phyloP scores from a whole-genome alignment of 30 jellyfish, hydroid and myxozoan genomes.

The Cassiopea andromeda region DNA sequence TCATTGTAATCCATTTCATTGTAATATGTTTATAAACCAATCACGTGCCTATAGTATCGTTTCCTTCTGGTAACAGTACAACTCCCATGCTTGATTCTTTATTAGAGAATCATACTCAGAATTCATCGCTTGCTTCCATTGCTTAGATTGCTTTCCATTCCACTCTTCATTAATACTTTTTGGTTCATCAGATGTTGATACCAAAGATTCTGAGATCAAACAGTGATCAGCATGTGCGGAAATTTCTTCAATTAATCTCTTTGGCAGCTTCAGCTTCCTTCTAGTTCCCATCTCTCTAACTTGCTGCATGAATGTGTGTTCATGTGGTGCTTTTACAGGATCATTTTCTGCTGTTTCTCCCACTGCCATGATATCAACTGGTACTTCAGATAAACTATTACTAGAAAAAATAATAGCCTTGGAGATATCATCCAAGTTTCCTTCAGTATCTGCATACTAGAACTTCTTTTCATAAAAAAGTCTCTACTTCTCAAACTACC shows the following conservation, averaged over 20 bases:
- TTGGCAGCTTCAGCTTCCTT: slow-evolving; percentile 39
- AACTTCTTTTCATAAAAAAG: slow-evolving; percentile 49
- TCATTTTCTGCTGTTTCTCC: slow-evolving; percentile 40
- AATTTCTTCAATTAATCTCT: slow-evolving; percentile 45
- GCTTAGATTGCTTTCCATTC: slow-evolving; percentile 15
- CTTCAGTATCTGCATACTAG: slow-evolving; percentile 53
- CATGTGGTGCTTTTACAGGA: slow-evolving; percentile 39
- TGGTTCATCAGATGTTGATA: slow-evolving; percentile 39
- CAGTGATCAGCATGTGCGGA: not conserved
- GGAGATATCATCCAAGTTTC: slow-evolving; percentile 2
- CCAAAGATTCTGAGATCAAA: slow-evolving; percentile 19
- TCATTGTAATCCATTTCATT: slow-evolving; percentile 8
- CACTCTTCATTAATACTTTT: slow-evolving; percentile 14
- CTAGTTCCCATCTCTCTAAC: slow-evolving; percentile 44
- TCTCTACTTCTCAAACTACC: slow-evolving; percentile 53
- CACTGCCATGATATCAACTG: slow-evolving; percentile 39
- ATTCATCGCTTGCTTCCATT: slow-evolving; percentile 39
- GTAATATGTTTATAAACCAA: slow-evolving; percentile 37
- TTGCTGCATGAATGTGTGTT: slow-evolving; percentile 71
- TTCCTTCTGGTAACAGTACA: slow-evolving; percentile 19
- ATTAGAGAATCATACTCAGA: slow-evolving; percentile 27
- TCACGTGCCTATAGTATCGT: slow-evolving; percentile 17
- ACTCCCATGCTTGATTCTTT: slow-evolving; percentile 51
- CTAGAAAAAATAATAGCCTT: not conserved
- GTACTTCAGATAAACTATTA: slow-evolving; percentile 24